A percentile compares a stretch with the other conserved stretches of the same genome.
These are phyloP conservation scores for Cephus cinctus DNA, from an alignment of 1,140 invertebrate species.

Conservation along the genomic window DNA sequence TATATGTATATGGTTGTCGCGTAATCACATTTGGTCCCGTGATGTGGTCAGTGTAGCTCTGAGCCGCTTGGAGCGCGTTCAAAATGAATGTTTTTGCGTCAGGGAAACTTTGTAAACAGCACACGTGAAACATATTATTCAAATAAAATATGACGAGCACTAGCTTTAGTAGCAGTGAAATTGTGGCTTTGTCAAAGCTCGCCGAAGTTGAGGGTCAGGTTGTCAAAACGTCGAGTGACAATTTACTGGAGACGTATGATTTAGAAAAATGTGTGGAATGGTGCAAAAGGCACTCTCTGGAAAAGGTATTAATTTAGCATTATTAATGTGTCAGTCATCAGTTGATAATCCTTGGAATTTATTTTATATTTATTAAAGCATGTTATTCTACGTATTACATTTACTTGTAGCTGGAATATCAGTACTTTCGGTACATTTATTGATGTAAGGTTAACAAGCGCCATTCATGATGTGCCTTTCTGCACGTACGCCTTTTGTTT, in stretches of 20 bases:
- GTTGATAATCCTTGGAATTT: too few species aligned
- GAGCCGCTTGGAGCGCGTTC: too few species aligned
- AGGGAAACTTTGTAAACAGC: neutral
- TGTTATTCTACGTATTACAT: too few species aligned
- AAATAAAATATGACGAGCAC: constrained; percentile 8
- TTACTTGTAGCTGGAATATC: too few species aligned
- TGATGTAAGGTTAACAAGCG: too few species aligned
- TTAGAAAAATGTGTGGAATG: constrained; percentile 62
- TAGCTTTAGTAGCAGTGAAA: constrained; percentile 4
- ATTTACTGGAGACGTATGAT: constrained; percentile 47
- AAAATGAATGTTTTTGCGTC: neutral
- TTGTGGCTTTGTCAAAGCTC: neutral
- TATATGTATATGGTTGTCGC: neutral
- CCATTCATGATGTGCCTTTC: too few species aligned
- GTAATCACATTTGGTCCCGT: neutral
- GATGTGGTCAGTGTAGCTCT: too few species aligned
- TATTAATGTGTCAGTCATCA: too few species aligned
- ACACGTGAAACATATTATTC: constrained; percentile 2
- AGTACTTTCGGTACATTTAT: neutral
- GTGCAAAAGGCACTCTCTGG: constrained; percentile 65
- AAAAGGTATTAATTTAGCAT: too few species aligned
- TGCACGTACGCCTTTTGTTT: too few species aligned
- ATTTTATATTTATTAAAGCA: too few species aligned
- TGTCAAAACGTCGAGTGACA: constrained; percentile 3
- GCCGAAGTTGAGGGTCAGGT: neutral